Evolutionary conservation across 2,797 vertebrate genomes (phyloP).

Genomic region (Cygnus olor): DNA sequence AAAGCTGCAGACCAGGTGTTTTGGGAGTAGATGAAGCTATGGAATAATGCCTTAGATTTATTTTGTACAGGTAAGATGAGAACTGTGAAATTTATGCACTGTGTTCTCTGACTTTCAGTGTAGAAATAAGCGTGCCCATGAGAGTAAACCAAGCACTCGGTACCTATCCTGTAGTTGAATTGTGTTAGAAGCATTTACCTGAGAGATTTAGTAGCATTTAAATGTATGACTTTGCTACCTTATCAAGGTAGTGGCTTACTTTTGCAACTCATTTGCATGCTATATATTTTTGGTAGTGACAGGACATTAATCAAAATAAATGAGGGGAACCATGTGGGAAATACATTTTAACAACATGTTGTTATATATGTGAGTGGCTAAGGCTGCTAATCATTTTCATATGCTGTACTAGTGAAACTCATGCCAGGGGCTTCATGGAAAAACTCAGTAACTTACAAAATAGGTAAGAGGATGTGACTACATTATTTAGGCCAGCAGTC

Average conservation of each 20-base stretch:
- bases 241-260: neutral
- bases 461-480: neutral
- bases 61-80: neutral
- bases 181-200: neutral
- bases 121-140: neutral
- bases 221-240: neutral
- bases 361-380: neutral
- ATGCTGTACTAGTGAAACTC: neutral
- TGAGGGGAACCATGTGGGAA: neutral
- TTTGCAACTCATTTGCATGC: slow-evolving; percentile 9
- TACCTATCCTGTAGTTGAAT: neutral
- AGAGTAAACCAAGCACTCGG: neutral
- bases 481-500: neutral
- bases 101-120: neutral
- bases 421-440: neutral
- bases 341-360: neutral
- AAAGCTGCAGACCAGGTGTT: neutral
- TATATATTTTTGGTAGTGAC: neutral
- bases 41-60: neutral
- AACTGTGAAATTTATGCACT: neutral
- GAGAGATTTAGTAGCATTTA: neutral
- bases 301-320: slow-evolving; percentile 32
- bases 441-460: neutral
- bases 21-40: neutral
- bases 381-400: neutral